Evolutionary conservation across 2,797 vertebrate genomes (phyloP), one percentile per base, ranked within the genome.

Genomic region (Pseudochromis fuscus): DNA sequence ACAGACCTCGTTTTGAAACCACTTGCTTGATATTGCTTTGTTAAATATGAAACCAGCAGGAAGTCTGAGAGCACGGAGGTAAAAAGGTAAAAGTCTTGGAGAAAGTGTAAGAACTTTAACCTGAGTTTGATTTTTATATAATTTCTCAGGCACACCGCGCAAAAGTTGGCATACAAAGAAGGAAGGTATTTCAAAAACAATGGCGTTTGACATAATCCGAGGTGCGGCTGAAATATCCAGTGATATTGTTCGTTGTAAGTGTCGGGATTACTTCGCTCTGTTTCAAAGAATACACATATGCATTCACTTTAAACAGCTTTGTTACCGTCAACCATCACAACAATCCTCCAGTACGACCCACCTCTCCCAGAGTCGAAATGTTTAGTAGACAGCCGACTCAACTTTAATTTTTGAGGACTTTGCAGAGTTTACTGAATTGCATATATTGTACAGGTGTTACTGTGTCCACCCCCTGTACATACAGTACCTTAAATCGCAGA

Each of bases 391-490:
- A 70, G 65, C 69, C 57, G 33, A 65, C 57, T 72, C 19, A 51
- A 64, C 33, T 57, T 86, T 33, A 28, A 67, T 61, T 62, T 57
- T 27, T 12, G 1, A 66, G 56, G 44, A 52, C 53, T 60, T 63
- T 23, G 19, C 50, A 1, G 27, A 72, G 15, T 75, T 86, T 75
- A 27, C 56, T 40, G 44, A 75, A 59, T 21, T 63, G 28, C 60
- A 65, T 69, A 62, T 62, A 82, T 66, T 50, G 65, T 63, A 58
- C 73, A 81, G 68, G 76, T 85, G 75, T 76, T 65, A 61, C 38
- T 62, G 69, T 79, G 79, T 86, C 68, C 81, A 74, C 69, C 67
- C 46, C 31, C 69, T 70, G 53, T 33, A 65, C 57, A 65, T 70
- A 50, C 76, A 65, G 53, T 62, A 38, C 68, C 65, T 75, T 57